phyloP scores from a whole-genome alignment of 2,888 invertebrate species.

The Eupithecia centaureata region DNA sequence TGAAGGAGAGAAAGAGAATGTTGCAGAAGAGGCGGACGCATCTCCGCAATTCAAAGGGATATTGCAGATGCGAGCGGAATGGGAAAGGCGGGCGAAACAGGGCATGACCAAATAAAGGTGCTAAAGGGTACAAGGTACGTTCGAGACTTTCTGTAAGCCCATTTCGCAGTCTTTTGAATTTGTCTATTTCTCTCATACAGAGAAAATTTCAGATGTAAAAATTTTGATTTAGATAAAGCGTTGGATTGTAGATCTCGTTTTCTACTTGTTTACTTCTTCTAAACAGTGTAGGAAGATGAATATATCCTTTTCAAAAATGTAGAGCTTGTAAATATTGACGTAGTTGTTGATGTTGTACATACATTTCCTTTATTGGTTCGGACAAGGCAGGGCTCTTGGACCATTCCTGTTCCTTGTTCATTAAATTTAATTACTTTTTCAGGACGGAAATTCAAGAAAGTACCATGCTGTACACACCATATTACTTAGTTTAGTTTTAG shows the following conservation, averaged over 20 bases:
- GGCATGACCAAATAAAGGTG: slow-evolving; percentile 86
- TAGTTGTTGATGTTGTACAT: neutral
- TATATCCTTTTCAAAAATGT: neutral
- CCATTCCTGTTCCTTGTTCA: slow-evolving; percentile 18
- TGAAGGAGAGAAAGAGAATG: slow-evolving; percentile 64
- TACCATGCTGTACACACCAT: slow-evolving; percentile 60
- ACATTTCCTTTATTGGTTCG: slow-evolving; percentile 1
- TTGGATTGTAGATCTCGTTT: slow-evolving; percentile 1
- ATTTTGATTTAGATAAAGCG: neutral
- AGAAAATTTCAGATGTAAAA: neutral
- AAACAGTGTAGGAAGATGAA: slow-evolving; percentile 12
- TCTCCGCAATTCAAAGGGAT: slow-evolving; percentile 88
- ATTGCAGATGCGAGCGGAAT: slow-evolving; percentile 89
- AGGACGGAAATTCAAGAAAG: slow-evolving; percentile 47
- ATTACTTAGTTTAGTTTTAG: slow-evolving; percentile 42
- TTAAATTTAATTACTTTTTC: slow-evolving; percentile 38
- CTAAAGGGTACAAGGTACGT: slow-evolving; percentile 64
- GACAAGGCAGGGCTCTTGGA: neutral
- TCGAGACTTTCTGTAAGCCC: neutral
- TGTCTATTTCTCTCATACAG: neutral
- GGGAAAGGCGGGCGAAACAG: slow-evolving; percentile 90
- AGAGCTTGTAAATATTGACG: slow-evolving; percentile 3
- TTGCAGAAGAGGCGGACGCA: slow-evolving; percentile 68
- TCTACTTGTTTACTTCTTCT: slow-evolving; percentile 8
- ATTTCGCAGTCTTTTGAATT: neutral